These are phyloP conservation scores for Clarias batrachus DNA, from an alignment of 2,113 vertebrate genomes.

Conservation along the genomic window DNA sequence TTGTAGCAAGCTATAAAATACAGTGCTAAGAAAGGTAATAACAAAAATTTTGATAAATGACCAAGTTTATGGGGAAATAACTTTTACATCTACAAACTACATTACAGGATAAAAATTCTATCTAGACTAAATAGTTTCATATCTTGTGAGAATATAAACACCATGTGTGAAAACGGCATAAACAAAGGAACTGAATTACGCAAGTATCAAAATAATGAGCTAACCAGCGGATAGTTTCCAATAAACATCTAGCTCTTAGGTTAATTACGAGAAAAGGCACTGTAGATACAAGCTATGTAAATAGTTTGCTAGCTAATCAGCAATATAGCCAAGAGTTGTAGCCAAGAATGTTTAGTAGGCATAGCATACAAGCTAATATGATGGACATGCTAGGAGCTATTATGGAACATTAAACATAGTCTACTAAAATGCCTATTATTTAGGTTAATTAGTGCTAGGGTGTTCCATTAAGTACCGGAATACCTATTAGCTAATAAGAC, in stretches of 20 bases:
- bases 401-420: too few species aligned
- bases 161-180: background rate
- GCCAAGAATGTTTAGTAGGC: background rate
- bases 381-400: too few species aligned
- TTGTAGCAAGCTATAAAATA: background rate
- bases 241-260: background rate
- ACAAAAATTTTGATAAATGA: background rate
- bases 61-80: background rate
- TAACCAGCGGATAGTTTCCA: background rate
- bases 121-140: background rate
- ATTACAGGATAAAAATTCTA: background rate
- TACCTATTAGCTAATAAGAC: background rate
- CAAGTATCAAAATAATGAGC: background rate
- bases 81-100: background rate
- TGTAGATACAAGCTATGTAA: background rate
- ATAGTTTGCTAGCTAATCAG: background rate
- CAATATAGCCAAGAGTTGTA: background rate
- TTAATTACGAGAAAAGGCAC: background rate
- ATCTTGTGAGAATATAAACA: background rate
- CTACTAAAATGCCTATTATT: too few species aligned
- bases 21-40: background rate
- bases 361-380: background rate
- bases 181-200: background rate
- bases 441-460: too few species aligned
- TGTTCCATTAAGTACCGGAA: too few species aligned